A percentile compares a stretch with the other conserved stretches of the same genome.
Evolutionary conservation across 2,888 invertebrate species (phyloP).

Genomic region (Chrysomela aeneicollis): DNA sequence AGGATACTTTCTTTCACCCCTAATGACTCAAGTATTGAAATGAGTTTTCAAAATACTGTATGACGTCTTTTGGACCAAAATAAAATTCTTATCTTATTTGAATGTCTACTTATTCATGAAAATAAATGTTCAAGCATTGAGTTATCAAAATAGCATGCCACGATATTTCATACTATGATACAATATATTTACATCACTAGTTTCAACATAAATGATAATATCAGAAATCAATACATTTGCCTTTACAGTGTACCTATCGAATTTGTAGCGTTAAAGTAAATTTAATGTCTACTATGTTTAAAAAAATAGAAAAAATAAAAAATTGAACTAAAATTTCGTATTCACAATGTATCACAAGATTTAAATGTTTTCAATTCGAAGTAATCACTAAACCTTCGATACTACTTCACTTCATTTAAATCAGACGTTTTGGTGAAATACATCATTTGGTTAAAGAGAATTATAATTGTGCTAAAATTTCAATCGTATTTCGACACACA

Average conservation of each 20-base stretch:
- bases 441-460: not conserved
- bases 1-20: too few species aligned
- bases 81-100: too few species aligned
- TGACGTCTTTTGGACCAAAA: too few species aligned
- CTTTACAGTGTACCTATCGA: conserved; percentile 2
- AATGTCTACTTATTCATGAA: too few species aligned
- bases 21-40: too few species aligned
- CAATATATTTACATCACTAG: conserved; percentile 2
- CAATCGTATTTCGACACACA: not conserved
- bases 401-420: not conserved
- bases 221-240: conserved; percentile 2
- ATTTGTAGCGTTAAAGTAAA: not conserved
- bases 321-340: conserved; percentile 15
- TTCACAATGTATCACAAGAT: conserved; percentile 25
- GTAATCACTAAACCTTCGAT: not conserved
- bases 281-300: conserved; percentile 12
- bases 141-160: conserved; percentile 2
- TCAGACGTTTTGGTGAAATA: not conserved
- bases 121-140: too few species aligned
- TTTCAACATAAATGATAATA: not conserved
- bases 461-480: not conserved
- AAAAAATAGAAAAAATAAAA: conserved; percentile 23
- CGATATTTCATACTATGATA: not conserved
- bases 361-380: conserved; percentile 8
- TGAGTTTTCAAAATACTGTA: too few species aligned